These are phyloP conservation scores for Eulimnadia texana DNA, from an alignment of 1,140 invertebrate species.

Conservation along the genomic window DNA sequence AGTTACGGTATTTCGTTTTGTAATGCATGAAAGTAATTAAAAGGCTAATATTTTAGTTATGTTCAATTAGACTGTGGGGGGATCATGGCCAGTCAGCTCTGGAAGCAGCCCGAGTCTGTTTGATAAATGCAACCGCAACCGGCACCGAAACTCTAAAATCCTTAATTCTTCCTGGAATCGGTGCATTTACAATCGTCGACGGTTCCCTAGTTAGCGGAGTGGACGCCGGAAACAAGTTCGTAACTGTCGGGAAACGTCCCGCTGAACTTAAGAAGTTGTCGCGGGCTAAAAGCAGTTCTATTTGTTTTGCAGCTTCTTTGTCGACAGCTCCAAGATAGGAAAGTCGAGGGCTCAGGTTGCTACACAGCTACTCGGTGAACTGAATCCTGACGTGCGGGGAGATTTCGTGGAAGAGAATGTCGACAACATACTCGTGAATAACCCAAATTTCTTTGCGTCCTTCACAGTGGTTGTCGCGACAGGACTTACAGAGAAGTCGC, in stretches of 20 bases:
- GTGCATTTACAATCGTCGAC: slow-evolving; percentile 93
- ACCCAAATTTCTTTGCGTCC: slow-evolving; percentile 73
- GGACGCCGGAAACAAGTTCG: slow-evolving; percentile 83
- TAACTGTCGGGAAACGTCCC: slow-evolving; percentile 10
- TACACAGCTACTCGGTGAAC: slow-evolving; percentile 65
- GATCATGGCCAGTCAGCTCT: slow-evolving; percentile 85
- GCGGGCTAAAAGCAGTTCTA: not conserved
- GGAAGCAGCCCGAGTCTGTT: slow-evolving; percentile 76
- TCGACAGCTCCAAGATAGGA: slow-evolving; percentile 61
- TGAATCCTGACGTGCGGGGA: slow-evolving; percentile 85
- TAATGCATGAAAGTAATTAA: no score
- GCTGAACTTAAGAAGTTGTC: not conserved
- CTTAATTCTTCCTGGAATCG: slow-evolving; percentile 83
- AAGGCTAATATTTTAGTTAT: slow-evolving; percentile 14
- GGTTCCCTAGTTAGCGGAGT: slow-evolving; percentile 67
- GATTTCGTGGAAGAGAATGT: slow-evolving; percentile 79
- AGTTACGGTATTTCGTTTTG: slow-evolving; percentile 72
- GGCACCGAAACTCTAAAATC: slow-evolving; percentile 93
- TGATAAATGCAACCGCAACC: slow-evolving; percentile 85
- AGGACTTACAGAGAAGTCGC: slow-evolving; percentile 61
- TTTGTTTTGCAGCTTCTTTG: slow-evolving; percentile 57
- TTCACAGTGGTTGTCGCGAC: slow-evolving; percentile 83
- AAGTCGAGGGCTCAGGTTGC: slow-evolving; percentile 69
- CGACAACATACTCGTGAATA: slow-evolving; percentile 66
- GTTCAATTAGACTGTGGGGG: slow-evolving; percentile 68